Base-by-base conservation (phyloP, 2,113 vertebrate species). In the Plotosus lineatus region DNA sequence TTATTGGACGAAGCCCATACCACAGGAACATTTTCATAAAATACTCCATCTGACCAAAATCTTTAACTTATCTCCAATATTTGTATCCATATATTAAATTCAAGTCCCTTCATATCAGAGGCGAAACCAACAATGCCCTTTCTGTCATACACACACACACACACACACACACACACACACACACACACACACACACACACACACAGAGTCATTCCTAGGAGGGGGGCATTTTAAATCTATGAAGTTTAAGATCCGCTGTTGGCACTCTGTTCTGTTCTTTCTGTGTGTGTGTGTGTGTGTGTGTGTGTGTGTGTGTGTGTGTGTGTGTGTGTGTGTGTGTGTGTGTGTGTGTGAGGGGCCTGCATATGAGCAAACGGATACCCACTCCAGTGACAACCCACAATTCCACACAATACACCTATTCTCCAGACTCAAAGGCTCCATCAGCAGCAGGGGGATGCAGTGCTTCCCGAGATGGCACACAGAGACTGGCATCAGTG, bases 381-480 rank as follows among this genome's bases (percentile, higher is more conserved):
- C 90, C 91, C 90, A 88, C 89, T 89, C 90, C 84, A 87, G 89
- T 85, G 88, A 83, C 89, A 74, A 86, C 87, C 72, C 88, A 76
- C 78, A 80, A 86, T 83, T 58, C 78, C 75, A 68, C 88, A 94
- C 92, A 94, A 93, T 90, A 89, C 86, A 79, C 81, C 90, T 89
- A 92, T 94, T 94, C 92, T 93, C 87, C 2, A 82, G 85, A 88
- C 82, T 94, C 90, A 94, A 94, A 91, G 91, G 90, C 79, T 91
- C 91, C 91, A 93, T 94, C 93, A 93, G 92, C 83, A 88, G 82
- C 79, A 82, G 88, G 88, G 91, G 93, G 92, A 92, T 92, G 91
- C 89, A 88, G 90, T 87, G 88, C 91, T 91, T 91, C 88, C 92
- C 87, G 89, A 88, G 91, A 89, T 91, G 92, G 90, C 90, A 92